Evolutionary conservation across 2,888 invertebrate genomes (phyloP).

Genomic region (Tineola bisselliella): DNA sequence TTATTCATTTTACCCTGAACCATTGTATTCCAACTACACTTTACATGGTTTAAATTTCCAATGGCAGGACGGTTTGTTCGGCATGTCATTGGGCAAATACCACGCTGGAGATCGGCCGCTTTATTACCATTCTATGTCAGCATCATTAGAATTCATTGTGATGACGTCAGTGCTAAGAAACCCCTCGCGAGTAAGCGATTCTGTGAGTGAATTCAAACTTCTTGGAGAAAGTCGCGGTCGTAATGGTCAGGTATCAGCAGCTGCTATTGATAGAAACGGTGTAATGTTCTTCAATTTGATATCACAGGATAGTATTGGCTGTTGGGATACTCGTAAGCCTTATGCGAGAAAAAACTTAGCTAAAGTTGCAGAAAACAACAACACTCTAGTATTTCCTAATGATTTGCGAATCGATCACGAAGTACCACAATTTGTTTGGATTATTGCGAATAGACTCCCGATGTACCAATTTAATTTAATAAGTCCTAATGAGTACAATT

Average conservation of each 20-base stretch:
- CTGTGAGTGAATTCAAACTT: constrained; percentile 48
- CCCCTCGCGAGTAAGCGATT: constrained; percentile 51
- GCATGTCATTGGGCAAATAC: constrained; percentile 74
- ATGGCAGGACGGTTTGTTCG: constrained; percentile 85
- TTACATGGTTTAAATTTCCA: constrained; percentile 80
- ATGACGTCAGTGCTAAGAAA: constrained; percentile 75
- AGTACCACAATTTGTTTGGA: constrained; percentile 76
- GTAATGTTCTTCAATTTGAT: constrained; percentile 86
- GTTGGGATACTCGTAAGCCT: constrained; percentile 84
- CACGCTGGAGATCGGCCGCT: constrained; percentile 70
- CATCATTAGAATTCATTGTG: constrained; percentile 80
- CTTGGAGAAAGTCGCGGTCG: constrained; percentile 66
- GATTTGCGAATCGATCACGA: constrained; percentile 81
- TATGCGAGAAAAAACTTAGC: constrained; percentile 73
- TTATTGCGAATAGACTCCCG: constrained; percentile 79
- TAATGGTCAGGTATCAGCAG: constrained; percentile 78
- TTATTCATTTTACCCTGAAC: constrained; percentile 78
- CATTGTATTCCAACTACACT: constrained; percentile 77
- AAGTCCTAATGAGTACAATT: constrained; percentile 75
- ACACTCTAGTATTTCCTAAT: constrained; percentile 80
- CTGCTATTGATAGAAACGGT: constrained; percentile 77
- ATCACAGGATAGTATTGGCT: constrained; percentile 79
- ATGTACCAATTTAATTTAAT: constrained; percentile 77
- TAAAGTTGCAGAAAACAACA: constrained; percentile 70
- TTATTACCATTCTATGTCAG: constrained; percentile 86